These are phyloP conservation scores for Hydroisotoma schaefferi DNA, from an alignment of 2,888 invertebrate species.

Conservation along the genomic window DNA sequence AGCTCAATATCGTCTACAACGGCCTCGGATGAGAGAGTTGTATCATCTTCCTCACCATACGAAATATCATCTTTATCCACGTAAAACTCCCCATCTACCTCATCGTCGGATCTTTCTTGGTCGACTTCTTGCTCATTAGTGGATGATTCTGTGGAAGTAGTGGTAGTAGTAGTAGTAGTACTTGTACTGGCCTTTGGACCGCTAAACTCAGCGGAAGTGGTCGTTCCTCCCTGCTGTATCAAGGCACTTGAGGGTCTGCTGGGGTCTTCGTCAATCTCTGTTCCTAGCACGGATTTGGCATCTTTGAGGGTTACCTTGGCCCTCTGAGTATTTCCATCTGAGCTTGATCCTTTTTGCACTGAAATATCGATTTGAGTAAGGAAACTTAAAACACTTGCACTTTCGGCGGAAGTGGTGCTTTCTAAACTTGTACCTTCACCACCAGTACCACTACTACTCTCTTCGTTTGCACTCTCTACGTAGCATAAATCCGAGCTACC, in stretches of 20 bases:
- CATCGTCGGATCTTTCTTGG: conserved; percentile 3
- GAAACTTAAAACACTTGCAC: conserved; percentile 20
- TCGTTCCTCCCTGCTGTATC: too few species aligned
- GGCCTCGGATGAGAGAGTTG: conserved; percentile 46
- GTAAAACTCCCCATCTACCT: background rate
- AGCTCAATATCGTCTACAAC: conserved; percentile 48
- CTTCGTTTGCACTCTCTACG: background rate
- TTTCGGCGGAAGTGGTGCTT: conserved; percentile 15
- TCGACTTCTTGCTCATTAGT: background rate
- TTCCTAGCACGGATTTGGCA: background rate
- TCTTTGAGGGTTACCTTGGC: background rate
- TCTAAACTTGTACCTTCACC: conserved; percentile 23
- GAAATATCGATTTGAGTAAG: conserved; percentile 26
- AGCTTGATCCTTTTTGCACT: background rate
- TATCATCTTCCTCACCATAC: conserved; percentile 17
- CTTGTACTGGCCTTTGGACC: too few species aligned
- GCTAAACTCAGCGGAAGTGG: too few species aligned
- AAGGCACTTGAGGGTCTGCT: conserved; percentile 2
- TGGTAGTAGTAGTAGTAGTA: background rate
- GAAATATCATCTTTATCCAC: background rate
- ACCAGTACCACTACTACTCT: background rate
- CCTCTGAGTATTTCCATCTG: background rate
- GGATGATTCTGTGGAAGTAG: background rate
- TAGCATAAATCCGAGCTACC: background rate
- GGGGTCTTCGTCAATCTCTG: background rate